Evolutionary conservation across 1,140 invertebrate genomes (phyloP).

Genomic region (Drosophila baimaii): DNA sequence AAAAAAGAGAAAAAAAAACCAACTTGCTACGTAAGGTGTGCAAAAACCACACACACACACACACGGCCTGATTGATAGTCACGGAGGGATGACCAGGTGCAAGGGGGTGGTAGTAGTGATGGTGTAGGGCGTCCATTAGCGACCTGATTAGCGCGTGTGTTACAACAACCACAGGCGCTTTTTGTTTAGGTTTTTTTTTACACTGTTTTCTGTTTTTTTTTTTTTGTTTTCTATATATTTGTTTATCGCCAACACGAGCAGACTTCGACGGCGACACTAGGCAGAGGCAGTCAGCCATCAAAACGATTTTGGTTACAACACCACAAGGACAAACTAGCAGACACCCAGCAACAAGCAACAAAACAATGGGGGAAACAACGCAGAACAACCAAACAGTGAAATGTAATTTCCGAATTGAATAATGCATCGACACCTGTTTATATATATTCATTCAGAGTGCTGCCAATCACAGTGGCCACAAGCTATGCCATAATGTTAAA

Average conservation of each 20-base stretch:
- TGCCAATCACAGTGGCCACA: slow-evolving; percentile 26
- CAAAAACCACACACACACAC: slow-evolving; percentile 49
- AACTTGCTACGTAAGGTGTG: slow-evolving; percentile 58
- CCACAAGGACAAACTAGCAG: slow-evolving; percentile 61
- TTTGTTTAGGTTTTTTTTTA: slow-evolving; percentile 36
- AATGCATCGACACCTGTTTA: slow-evolving; percentile 54
- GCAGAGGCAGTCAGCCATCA: slow-evolving; percentile 42
- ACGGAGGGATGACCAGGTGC: slow-evolving; percentile 28
- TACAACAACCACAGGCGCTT: slow-evolving; percentile 39
- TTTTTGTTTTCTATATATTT: slow-evolving; percentile 23
- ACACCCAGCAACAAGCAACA: slow-evolving; percentile 26
- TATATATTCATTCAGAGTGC: slow-evolving; percentile 6
- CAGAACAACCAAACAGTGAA: slow-evolving; percentile 33
- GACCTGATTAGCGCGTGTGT: slow-evolving; percentile 74
- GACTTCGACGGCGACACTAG: slow-evolving; percentile 47
- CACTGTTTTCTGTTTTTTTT: slow-evolving; percentile 4
- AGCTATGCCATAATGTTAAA: slow-evolving; percentile 18
- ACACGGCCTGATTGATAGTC: slow-evolving; percentile 67
- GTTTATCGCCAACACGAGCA: slow-evolving; percentile 70
- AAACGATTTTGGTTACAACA: slow-evolving; percentile 62
- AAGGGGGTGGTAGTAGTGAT: slow-evolving; percentile 9
- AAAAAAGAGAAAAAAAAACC: slow-evolving; percentile 25
- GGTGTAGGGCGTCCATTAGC: slow-evolving; percentile 43
- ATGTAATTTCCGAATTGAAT: slow-evolving; percentile 56
- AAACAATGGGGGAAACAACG: slow-evolving; percentile 6